phyloP scores from a whole-genome alignment of 2,888 invertebrate species.

The Junonia oenone region DNA sequence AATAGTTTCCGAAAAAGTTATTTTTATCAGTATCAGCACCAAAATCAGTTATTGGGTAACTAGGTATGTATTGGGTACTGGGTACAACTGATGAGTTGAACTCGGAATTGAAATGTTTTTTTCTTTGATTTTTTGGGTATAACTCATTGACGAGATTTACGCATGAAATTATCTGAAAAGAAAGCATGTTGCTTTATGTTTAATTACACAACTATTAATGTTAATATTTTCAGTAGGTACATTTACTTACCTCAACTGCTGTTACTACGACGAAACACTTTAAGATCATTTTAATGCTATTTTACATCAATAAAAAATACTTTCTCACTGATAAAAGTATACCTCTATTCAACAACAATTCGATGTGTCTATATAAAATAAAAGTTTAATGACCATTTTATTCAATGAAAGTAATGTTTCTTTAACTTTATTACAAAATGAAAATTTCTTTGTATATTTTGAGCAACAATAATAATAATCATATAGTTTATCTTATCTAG shows the following conservation, averaged over 20 bases:
- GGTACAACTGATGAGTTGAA: neutral
- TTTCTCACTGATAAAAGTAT: neutral
- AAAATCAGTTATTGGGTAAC: neutral
- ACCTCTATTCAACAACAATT: neutral
- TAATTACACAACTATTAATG: neutral
- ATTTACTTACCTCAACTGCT: neutral
- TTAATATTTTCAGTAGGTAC: too few relatives aligned
- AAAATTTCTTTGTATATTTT: conserved; percentile 2
- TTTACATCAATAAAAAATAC: neutral
- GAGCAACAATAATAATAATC: neutral
- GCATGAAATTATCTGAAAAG: conserved; percentile 7
- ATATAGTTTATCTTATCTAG: conserved; percentile 1
- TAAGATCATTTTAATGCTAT: neutral
- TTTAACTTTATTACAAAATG: conserved; percentile 8
- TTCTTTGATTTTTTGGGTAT: neutral
- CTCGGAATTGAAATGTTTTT: neutral
- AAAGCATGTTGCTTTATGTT: neutral
- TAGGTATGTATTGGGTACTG: neutral
- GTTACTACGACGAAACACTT: neutral
- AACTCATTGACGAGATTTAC: neutral
- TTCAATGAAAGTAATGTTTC: conserved; percentile 7
- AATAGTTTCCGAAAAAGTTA: conserved; percentile 18
- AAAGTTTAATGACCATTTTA: neutral
- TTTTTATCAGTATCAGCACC: conserved; percentile 3
- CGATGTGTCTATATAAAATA: neutral